Evolutionary conservation across 2,113 vertebrate species (phyloP).

Genomic region (Gallinago paraguaiae): DNA sequence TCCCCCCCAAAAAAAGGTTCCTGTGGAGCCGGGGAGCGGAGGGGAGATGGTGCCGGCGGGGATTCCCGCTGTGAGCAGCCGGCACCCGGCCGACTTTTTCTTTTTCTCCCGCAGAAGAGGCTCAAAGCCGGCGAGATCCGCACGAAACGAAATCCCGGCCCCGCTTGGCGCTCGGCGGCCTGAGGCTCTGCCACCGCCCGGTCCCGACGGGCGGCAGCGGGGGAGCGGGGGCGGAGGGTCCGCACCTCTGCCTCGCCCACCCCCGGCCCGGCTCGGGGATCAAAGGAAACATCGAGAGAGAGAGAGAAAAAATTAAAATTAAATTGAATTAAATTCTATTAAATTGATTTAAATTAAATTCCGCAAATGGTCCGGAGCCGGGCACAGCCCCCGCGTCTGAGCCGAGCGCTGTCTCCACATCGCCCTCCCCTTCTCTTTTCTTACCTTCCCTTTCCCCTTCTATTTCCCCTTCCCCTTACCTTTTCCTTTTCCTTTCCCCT

Average conservation of each 20-base stretch:
- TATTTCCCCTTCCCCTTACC: too few species aligned
- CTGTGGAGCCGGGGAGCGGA: fast-evolving
- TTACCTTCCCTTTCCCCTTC: not conserved
- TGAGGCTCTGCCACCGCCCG: not conserved
- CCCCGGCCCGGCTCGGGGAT: not conserved
- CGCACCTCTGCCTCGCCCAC: not conserved
- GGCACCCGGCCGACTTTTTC: not conserved
- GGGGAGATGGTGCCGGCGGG: not conserved
- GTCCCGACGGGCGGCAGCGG: not conserved
- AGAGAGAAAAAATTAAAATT: too few species aligned
- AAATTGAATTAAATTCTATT: not conserved
- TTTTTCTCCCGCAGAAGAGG: not conserved
- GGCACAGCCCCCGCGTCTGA: not conserved
- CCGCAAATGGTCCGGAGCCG: not conserved
- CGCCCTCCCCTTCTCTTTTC: not conserved
- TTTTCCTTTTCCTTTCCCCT: too few species aligned
- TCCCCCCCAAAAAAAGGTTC: not conserved
- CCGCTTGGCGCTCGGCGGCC: not conserved
- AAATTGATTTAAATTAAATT: not conserved
- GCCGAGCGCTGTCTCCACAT: not conserved
- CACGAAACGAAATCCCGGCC: slow-evolving; percentile 12
- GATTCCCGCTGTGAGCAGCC: not conserved
- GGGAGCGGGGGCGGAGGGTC: not conserved
- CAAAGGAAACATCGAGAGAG: not conserved
- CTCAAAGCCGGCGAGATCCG: not conserved